These are phyloP conservation scores for Lota lota DNA, from an alignment of 2,113 vertebrate species.

Conservation along the genomic window DNA sequence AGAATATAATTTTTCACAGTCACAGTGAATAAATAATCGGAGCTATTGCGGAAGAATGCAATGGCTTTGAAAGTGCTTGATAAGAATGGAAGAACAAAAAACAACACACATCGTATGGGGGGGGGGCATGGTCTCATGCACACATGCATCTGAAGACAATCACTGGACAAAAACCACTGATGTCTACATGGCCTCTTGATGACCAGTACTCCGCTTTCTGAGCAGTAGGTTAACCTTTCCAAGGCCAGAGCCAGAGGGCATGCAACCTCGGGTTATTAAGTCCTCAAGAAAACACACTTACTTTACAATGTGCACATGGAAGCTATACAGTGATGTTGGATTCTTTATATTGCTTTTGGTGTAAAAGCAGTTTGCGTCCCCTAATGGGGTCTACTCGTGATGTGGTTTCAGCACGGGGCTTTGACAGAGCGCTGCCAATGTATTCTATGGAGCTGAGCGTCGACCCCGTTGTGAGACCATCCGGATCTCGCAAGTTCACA, in stretches of 20 bases:
- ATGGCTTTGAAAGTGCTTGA: conserved; percentile 57
- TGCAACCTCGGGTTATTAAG: conserved; percentile 36
- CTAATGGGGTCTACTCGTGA: no score
- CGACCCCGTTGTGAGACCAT: no score
- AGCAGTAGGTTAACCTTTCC: neutral
- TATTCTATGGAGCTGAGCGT: no score
- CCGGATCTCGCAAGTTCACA: no score
- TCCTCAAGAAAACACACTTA: conserved; percentile 29
- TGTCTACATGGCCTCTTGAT: conserved; percentile 6
- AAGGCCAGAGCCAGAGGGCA: conserved; percentile 27
- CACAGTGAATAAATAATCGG: conserved; percentile 63
- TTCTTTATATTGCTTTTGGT: conserved; percentile 37
- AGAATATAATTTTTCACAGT: conserved; percentile 56
- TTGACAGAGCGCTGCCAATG: no score
- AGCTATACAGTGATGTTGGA: conserved; percentile 42
- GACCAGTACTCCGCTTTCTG: conserved; percentile 13
- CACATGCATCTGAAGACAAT: conserved; percentile 21
- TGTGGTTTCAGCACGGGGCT: conserved; percentile 11
- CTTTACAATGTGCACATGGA: conserved; percentile 58
- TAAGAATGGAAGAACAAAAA: conserved; percentile 35
- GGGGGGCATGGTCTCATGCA: conserved; percentile 25
- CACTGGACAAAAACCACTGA: conserved; percentile 19
- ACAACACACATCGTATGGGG: conserved; percentile 40
- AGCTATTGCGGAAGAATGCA: conserved; percentile 67
- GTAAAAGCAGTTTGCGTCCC: conserved; percentile 45